Percentiles rank a stretch among this genome's conserved stretches.
Evolutionary conservation across 2,797 vertebrate species (phyloP).

Genomic region (Enteromius trimaculatus): DNA sequence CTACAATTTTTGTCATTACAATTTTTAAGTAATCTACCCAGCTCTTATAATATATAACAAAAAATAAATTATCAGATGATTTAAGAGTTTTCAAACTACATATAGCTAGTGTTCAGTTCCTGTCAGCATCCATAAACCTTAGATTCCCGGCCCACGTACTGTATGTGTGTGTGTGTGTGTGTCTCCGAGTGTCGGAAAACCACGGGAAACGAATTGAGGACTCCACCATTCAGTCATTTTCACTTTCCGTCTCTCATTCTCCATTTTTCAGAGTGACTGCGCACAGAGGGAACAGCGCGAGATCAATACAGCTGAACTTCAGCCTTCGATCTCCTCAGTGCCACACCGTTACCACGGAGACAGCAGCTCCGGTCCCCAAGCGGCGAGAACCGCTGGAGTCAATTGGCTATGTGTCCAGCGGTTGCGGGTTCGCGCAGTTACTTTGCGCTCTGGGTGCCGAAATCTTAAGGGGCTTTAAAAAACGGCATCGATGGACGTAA

Average conservation of each 20-base stretch:
- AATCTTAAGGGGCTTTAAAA: conserved; percentile 16
- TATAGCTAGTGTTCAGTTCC: background rate
- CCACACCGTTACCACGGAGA: conserved; percentile 53
- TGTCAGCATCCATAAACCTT: background rate
- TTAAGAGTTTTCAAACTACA: background rate
- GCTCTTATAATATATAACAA: background rate
- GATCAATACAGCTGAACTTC: conserved; percentile 71
- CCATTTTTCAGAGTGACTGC: conserved; percentile 45
- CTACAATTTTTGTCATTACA: background rate
- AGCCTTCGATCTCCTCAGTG: conserved; percentile 66
- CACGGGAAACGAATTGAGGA: background rate
- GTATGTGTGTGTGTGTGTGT: background rate
- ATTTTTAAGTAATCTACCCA: background rate
- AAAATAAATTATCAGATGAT: background rate
- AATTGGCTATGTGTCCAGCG: background rate
- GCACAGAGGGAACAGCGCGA: conserved; percentile 49
- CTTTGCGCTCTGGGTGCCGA: background rate
- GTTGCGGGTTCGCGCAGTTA: background rate
- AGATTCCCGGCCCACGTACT: background rate
- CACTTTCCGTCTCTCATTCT: conserved; percentile 29
- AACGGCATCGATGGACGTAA: background rate
- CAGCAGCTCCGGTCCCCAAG: conserved; percentile 24
- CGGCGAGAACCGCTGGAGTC: conserved; percentile 15
- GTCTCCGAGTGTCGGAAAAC: background rate
- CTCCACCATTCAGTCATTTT: conserved; percentile 39